Percentiles rank a stretch among this genome's conserved stretches.
Evolutionary conservation across 2,113 vertebrate genomes (phyloP).

Genomic region (Dasyprocta punctata): DNA sequence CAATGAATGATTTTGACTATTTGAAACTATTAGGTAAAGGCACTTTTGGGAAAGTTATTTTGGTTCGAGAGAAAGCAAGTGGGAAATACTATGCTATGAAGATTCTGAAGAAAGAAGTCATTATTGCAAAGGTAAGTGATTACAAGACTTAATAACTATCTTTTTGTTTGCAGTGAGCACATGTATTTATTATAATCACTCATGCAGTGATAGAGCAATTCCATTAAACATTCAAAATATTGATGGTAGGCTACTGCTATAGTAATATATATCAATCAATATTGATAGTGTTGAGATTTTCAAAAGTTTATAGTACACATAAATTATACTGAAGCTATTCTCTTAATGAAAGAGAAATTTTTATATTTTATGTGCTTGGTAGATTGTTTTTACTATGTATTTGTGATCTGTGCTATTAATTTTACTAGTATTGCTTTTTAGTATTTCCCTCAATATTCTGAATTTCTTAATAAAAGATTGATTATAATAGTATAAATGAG

Average conservation of each 20-base stretch:
- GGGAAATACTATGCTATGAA: slow-evolving; percentile 99
- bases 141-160: not conserved
- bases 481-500: not conserved
- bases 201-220: not conserved
- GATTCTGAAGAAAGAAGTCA: slow-evolving; percentile 99
- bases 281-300: slow-evolving; percentile 42
- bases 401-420: not conserved
- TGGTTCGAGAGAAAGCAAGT: slow-evolving; percentile 98
- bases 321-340: not conserved
- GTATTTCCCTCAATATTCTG: not conserved
- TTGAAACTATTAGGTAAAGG: slow-evolving; percentile 98
- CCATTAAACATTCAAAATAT: not conserved
- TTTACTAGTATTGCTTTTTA: not conserved
- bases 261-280: not conserved
- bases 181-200: not conserved
- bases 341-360: not conserved
- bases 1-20: slow-evolving; percentile 99
- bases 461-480: slow-evolving; percentile 17
- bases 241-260: not conserved
- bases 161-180: not conserved
- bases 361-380: not conserved
- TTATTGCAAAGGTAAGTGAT: slow-evolving; percentile 95
- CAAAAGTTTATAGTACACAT: not conserved
- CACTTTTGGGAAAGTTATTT: slow-evolving; percentile 98
- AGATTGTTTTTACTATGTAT: not conserved